Evolutionary conservation across 30 jellyfish, hydroid and myxozoan genomes (phyloP), one percentile per base, ranked within the genome.

Genomic region (Clytia hemisphaerica): DNA sequence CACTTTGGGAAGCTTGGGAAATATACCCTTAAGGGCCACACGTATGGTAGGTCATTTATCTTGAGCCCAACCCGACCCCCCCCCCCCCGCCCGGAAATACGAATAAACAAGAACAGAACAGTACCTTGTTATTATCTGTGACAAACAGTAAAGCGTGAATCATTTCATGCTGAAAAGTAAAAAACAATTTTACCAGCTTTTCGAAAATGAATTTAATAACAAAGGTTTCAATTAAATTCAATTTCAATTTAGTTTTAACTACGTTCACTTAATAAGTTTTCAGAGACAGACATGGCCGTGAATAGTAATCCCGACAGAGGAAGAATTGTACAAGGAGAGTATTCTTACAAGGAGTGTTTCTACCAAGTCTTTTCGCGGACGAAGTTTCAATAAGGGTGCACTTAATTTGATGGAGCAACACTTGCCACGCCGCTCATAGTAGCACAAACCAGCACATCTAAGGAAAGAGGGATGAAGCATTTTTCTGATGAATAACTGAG

Each of bases 381-480:
- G 45, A 21, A 82, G 78, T 58, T 92, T 83, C 72, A 92, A 59
- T 29, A 92, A 40, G 6, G 99, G 99, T 49, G 75, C 76, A 63
- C 95, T 82, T 51, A 92, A 74, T 29, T 86, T 60, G 42, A 92
- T 72, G 5, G 93, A 76, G 79, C 99, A 92, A 1, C 76, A 72
- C 18, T 94, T 94, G 37, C 94, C 95, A 35, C 93, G 73, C 36
- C 94, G 82, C 73, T 92, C 94, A 65, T 92, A 92, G 4, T 73
- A 73, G 72, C 99, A 92, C 18, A 92, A 45, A 29, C 99, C 99
- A 61, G 99, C 99, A 78, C 99, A 92, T 57, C 99, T 92, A 50
- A 26, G 50, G 68, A 21, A 31, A 1, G 2, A n/a, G n/a, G n/a
- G n/a, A n/a, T n/a, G n/a, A n/a, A n/a, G n/a, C n/a, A n/a, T n/a